These are phyloP conservation scores for Cheumatopsyche charites DNA, from an alignment of 1,140 invertebrate genomes.

Conservation along the genomic window DNA sequence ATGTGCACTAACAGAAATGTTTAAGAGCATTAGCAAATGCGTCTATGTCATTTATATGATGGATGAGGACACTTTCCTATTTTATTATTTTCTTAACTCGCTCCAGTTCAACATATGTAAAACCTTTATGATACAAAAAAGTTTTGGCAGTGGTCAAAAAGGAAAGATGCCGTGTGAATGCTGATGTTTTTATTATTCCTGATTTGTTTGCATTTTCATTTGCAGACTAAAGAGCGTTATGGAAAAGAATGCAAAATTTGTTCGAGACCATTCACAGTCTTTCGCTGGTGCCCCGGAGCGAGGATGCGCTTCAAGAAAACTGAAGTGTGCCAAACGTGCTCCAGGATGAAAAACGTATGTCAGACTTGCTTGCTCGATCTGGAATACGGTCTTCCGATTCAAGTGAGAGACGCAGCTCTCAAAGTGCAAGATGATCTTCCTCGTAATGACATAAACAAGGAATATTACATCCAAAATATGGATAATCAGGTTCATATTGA, in stretches of 20 bases:
- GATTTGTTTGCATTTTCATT: conserved; percentile 37
- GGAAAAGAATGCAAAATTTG: conserved; percentile 99
- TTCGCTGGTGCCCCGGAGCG: conserved; percentile 97
- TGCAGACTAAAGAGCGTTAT: conserved; percentile 96
- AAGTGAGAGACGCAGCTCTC: conserved; percentile 94
- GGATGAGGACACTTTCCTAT: no score
- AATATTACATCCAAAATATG: conserved; percentile 97
- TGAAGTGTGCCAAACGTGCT: conserved; percentile 99
- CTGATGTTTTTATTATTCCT: no score
- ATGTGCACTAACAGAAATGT: no score
- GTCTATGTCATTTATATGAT: no score
- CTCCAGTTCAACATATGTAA: not conserved
- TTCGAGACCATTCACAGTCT: conserved; percentile 96
- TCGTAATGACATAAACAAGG: conserved; percentile 97
- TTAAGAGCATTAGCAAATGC: no score
- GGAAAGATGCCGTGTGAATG: no score
- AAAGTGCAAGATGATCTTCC: conserved; percentile 95
- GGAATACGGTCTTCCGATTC: conserved; percentile 94
- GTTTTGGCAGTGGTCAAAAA: no score
- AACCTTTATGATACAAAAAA: no score
- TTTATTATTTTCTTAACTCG: no score
- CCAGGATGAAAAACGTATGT: conserved; percentile 93
- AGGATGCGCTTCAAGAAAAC: conserved; percentile 99
- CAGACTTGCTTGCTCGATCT: conserved; percentile 98
- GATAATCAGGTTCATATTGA: conserved; percentile 71